Evolutionary conservation across 1,140 invertebrate species (phyloP), one percentile per base, ranked within the genome.

Genomic region (Samia ricini): DNA sequence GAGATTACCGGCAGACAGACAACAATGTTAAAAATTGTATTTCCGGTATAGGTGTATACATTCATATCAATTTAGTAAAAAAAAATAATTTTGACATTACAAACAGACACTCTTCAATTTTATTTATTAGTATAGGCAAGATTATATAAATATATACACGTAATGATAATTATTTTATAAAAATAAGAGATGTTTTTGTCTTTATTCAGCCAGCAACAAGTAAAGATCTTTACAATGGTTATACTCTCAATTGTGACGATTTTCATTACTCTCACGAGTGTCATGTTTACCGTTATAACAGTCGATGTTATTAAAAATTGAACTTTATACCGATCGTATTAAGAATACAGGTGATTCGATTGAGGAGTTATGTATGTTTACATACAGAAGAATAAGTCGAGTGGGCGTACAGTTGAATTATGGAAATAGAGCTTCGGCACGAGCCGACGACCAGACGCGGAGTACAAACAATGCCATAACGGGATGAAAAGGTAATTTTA

Each of bases 391-490:
- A 86, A 86, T 83, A 81, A 79, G 71, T 60, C 55, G 64, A 67
- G 85, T 88, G 81, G 82, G 85, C 74, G 83, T 79, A 66, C 70
- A 72, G 64, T 79, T 83, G 83, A 86, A 78, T 85, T 85, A 88
- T 88, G 83, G 82, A 88, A 83, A 86, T 83, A 79, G 85, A 85
- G 78, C 81, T 72, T 71, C 78, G 77, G 76, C 80, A 73, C 72
- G 74, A 59, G 77, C 70, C 72, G 70, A 71, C 70, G 72, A 68
- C 64, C 61, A 68, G 74, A 71, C 64, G 61, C 60, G 22, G 19
- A 77, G 73, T 78, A 76, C 82, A 85, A 85, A 88, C 85, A 88
- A 88, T 85, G 69, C 79, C 72, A 76, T 86, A 85, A 85, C 83
- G 82, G 82, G 76, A 84, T 72, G 69, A 57, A 61, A 64, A 20